Conservation (phyloP, 2,797 vertebrate genomes). For the Rhinella marina region DNA sequence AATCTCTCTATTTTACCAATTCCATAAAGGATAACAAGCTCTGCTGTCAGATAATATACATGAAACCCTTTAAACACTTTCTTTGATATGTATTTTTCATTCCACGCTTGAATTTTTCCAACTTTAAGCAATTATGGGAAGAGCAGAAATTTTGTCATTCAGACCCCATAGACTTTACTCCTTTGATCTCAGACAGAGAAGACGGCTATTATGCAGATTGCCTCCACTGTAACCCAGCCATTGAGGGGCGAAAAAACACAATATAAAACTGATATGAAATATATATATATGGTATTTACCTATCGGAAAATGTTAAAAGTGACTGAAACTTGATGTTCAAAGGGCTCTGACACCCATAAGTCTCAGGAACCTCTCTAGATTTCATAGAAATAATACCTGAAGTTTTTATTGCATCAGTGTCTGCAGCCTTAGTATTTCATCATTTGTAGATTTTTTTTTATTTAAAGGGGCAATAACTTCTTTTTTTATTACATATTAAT, state of each 20-base stretch:
- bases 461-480: too few species aligned
- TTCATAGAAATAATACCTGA: too few species aligned
- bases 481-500: too few species aligned
- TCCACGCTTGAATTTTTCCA: conserved; percentile 58
- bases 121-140: conserved; percentile 61
- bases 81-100: conserved; percentile 61
- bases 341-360: too few species aligned
- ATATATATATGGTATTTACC: conserved; percentile 14
- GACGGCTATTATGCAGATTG: conserved; percentile 57
- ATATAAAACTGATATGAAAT: conserved; percentile 17
- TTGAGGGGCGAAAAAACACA: not conserved
- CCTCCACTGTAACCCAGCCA: conserved; percentile 35
- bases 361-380: too few species aligned
- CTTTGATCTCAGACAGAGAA: conserved; percentile 58
- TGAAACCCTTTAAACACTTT: conserved; percentile 57
- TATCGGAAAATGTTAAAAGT: not conserved
- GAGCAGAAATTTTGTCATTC: conserved; percentile 50
- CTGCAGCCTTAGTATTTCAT: not conserved
- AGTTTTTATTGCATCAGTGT: too few species aligned
- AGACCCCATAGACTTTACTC: conserved; percentile 53
- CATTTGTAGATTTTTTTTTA: too few species aligned
- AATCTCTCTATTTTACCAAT: conserved; percentile 49
- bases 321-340: not conserved
- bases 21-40: conserved; percentile 55
- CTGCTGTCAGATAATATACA: conserved; percentile 61